Percentiles rank a stretch among this genome's conserved stretches.
Evolutionary conservation across 1,140 invertebrate genomes (phyloP).

Genomic region (Aethina tumida): DNA sequence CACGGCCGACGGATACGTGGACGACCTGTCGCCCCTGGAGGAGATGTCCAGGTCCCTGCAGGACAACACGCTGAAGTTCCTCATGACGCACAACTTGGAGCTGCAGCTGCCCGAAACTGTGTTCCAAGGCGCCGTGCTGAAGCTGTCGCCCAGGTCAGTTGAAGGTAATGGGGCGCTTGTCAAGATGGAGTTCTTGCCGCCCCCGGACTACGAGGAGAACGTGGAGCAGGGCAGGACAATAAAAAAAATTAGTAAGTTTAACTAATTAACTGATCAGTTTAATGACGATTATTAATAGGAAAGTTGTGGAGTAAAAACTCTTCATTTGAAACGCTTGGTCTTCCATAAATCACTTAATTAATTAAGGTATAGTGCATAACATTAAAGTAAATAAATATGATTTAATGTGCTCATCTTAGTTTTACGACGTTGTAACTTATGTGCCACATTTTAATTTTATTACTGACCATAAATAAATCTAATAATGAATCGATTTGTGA

Average conservation of each 20-base stretch:
- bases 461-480: too few relatives aligned
- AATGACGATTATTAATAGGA: too few relatives aligned
- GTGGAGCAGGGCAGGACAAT: slow-evolving; percentile 48
- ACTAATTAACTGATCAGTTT: neutral
- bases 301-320: too few relatives aligned
- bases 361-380: too few relatives aligned
- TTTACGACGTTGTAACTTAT: too few relatives aligned
- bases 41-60: slow-evolving; percentile 60
- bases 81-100: slow-evolving; percentile 65
- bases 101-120: slow-evolving; percentile 56
- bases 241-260: slow-evolving; percentile 61
- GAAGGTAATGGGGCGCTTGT: slow-evolving; percentile 62
- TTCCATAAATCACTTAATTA: too few relatives aligned
- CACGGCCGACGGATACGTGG: slow-evolving; percentile 27
- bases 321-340: too few relatives aligned
- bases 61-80: slow-evolving; percentile 56
- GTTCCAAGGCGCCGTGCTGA: slow-evolving; percentile 58
- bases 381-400: too few relatives aligned
- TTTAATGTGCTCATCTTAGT: too few relatives aligned
- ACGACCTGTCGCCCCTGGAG: slow-evolving; percentile 44
- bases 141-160: slow-evolving; percentile 57
- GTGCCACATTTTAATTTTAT: too few relatives aligned
- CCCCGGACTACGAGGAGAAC: slow-evolving; percentile 34
- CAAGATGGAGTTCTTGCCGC: slow-evolving; percentile 56
- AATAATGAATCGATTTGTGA: too few relatives aligned